These are phyloP conservation scores for Strigops habroptila DNA, from an alignment of 2,113 vertebrate genomes.

Conservation along the genomic window DNA sequence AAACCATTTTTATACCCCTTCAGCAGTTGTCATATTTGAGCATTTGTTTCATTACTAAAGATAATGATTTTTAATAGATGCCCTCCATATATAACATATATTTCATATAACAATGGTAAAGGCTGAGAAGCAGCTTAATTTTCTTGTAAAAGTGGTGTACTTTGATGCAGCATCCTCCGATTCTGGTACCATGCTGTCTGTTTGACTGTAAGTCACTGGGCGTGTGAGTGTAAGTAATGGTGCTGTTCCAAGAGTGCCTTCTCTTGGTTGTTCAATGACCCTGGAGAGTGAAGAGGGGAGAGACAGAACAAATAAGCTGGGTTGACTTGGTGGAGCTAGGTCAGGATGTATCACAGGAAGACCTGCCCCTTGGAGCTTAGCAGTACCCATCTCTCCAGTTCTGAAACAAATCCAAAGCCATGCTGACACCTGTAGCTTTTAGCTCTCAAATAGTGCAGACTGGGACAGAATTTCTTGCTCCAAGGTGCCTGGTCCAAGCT, in stretches of 20 bases:
- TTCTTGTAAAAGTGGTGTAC: neutral
- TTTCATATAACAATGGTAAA: neutral
- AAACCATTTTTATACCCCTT: neutral
- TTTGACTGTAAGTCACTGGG: neutral
- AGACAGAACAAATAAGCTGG: neutral
- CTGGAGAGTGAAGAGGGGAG: neutral
- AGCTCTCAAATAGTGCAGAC: neutral
- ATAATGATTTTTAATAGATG: neutral
- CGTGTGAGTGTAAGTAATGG: fast-evolving
- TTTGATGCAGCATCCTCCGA: neutral
- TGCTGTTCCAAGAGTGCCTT: neutral
- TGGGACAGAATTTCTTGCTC: neutral
- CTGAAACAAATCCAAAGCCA: neutral
- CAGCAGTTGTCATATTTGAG: neutral
- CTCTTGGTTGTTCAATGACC: neutral
- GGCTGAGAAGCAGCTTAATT: neutral
- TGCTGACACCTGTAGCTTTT: neutral
- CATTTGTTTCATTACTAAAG: neutral
- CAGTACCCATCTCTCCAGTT: neutral
- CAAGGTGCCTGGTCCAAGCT: neutral
- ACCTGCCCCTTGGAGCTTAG: neutral
- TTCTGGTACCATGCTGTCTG: neutral
- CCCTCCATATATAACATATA: neutral
- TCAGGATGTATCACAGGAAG: neutral
- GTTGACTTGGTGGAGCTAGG: neutral